Percentiles rank a stretch among this genome's conserved stretches.
Conservation (phyloP, 2,113 vertebrate species). For the Gracilinanus agilis region DNA sequence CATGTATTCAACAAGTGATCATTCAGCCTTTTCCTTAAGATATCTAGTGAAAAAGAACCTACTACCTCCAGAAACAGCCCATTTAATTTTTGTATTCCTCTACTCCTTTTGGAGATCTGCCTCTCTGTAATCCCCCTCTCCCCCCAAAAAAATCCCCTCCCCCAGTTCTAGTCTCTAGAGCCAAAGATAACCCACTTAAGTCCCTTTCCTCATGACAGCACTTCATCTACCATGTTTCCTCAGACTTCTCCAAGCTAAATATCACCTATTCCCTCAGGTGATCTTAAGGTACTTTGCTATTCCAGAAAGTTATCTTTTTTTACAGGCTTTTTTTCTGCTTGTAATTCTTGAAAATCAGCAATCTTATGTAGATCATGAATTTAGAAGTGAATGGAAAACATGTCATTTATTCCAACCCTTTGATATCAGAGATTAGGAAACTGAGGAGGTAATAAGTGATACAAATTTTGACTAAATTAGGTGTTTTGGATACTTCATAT, state of each 20-base stretch:
- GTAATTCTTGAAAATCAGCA: not conserved
- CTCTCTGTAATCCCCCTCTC: not conserved
- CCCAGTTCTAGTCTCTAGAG: not conserved
- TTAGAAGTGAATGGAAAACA: not conserved
- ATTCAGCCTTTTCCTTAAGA: not conserved
- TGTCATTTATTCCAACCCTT: not conserved
- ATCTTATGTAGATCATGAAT: not conserved
- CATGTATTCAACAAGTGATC: not conserved
- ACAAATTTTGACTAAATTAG: not conserved
- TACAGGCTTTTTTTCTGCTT: not conserved
- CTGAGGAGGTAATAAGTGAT: not conserved
- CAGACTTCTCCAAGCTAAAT: not conserved
- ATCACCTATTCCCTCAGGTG: not conserved
- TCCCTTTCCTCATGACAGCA: not conserved
- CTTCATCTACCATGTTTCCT: not conserved
- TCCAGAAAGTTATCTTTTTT: not conserved
- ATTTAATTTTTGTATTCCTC: not conserved
- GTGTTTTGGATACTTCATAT: not conserved
- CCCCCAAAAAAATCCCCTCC: accelerated
- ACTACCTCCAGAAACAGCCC: not conserved
- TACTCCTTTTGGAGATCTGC: not conserved
- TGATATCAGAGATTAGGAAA: not conserved
- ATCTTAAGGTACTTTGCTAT: not conserved
- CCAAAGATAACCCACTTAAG: not conserved
- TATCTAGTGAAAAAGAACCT: not conserved